Conservation (phyloP, 2,113 vertebrate genomes). For the Gulo gulo region DNA sequence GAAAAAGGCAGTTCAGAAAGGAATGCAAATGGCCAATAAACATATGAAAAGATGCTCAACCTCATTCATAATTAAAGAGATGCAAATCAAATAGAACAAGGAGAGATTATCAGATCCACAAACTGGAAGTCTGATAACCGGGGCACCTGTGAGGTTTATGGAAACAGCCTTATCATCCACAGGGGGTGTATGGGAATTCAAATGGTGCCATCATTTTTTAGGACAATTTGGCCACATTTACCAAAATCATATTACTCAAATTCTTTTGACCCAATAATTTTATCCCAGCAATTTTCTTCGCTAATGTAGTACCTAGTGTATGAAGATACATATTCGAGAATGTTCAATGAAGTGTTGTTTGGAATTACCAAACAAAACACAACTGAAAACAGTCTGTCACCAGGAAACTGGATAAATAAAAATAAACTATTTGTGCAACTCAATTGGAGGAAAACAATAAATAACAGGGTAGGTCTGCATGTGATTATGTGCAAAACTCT, state of each 20-base stretch:
- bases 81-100: slow-evolving; percentile 29
- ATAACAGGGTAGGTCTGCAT: not conserved
- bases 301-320: not conserved
- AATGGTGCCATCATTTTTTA: not conserved
- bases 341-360: not conserved
- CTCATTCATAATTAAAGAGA: slow-evolving; percentile 47
- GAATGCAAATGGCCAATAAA: slow-evolving; percentile 56
- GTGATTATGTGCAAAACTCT: not conserved
- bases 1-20: slow-evolving; percentile 55
- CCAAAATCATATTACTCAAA: not conserved
- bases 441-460: not conserved
- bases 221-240: not conserved
- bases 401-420: not conserved
- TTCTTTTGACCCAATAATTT: not conserved
- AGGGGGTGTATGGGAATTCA: not conserved
- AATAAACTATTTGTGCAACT: not conserved
- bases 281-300: not conserved
- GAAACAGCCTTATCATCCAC: not conserved
- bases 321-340: not conserved
- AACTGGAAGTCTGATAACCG: not conserved
- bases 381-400: not conserved
- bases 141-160: not conserved
- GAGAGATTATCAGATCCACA: not conserved
- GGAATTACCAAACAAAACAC: not conserved
- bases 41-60: slow-evolving; percentile 50